Evolutionary conservation across 2,797 vertebrate genomes (phyloP), one percentile per base, ranked within the genome.

Genomic region (Acanthurus leucopareius): DNA sequence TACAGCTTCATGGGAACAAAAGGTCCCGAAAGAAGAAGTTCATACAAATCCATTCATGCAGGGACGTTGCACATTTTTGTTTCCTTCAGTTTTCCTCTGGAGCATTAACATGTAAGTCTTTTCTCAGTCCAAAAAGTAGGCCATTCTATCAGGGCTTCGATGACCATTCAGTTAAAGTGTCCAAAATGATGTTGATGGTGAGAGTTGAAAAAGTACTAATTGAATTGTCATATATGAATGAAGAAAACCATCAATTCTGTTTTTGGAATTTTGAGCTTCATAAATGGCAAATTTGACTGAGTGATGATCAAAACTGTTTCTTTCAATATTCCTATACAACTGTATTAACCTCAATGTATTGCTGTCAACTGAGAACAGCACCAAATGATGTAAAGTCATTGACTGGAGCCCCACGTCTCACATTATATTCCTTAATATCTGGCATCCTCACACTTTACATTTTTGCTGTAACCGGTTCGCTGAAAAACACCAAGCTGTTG

Each of bases 1-100:
- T 82, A 63, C 17, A 0, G 77, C 71, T 90, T 90, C 88, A 79
- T 85, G 83, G 82, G 80, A 92, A 91, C 77, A 80, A 86, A 20
- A 76, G 61, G 62, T 82, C 90, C 80, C 86, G 1, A 6, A 86
- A 86, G 89, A 91, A 49, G 28, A 76, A 13, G 62, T 67, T 86
- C 87, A 86, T 81, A 80, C 35, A 67, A 84, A 85, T 86, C 81
- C 88, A 91, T 77, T 74, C 63, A 49, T 61, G 60, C 49, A 73
- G 48, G 64, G 57, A 81, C 5, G 25, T 64, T 22, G 68, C 60
- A 78, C 82, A 87, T 88, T 87, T 90, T 61, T 85, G 80, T 89
- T 85, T 86, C 66, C 83, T 87, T 88, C 79, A 45, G 57, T 77
- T 62, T 71, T 71, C 83, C 70, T 81, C 51, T 63, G 72, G 59